Evolutionary conservation across 64 coral and sea anemone genomes (phyloP).

Genomic region (Pocillopora verrucosa): DNA sequence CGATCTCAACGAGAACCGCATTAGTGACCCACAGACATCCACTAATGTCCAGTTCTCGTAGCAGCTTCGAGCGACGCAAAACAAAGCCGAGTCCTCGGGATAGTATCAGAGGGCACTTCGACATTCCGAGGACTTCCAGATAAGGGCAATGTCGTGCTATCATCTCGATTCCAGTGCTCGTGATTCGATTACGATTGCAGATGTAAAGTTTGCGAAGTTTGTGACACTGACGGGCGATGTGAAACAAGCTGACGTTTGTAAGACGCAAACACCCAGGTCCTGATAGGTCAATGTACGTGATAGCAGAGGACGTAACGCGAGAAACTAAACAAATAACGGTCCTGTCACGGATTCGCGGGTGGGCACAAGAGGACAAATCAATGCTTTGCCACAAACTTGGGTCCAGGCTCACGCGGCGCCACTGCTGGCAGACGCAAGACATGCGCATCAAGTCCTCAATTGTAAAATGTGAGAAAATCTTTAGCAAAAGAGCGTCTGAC

Average conservation of each 20-base stretch:
- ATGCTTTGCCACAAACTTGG: slow-evolving; percentile 54
- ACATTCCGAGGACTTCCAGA: slow-evolving; percentile 50
- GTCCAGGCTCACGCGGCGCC: slow-evolving; percentile 65
- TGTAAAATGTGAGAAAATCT: slow-evolving; percentile 46
- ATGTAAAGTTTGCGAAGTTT: slow-evolving; percentile 37
- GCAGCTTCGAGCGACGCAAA: slow-evolving; percentile 20
- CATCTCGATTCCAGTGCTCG: slow-evolving; percentile 57
- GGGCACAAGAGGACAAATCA: slow-evolving; percentile 31
- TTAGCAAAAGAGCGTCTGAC: slow-evolving; percentile 55
- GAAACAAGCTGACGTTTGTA: slow-evolving; percentile 49
- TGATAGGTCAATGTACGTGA: slow-evolving; percentile 61
- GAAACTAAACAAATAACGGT: slow-evolving; percentile 52
- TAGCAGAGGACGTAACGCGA: slow-evolving; percentile 23
- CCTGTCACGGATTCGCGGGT: slow-evolving; percentile 24
- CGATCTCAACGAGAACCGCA: slow-evolving; percentile 22
- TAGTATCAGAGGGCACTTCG: slow-evolving; percentile 41
- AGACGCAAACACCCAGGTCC: slow-evolving; percentile 48
- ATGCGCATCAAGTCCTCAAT: slow-evolving; percentile 46
- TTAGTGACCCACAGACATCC: slow-evolving; percentile 58
- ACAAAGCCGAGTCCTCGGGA: slow-evolving; percentile 31
- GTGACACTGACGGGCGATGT: slow-evolving; percentile 52
- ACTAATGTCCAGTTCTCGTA: slow-evolving; percentile 40
- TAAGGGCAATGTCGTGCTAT: slow-evolving; percentile 52
- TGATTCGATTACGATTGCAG: slow-evolving; percentile 51
- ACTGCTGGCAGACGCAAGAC: slow-evolving; percentile 56